A percentile compares a stretch with the other conserved stretches of the same genome.
phyloP scores from a whole-genome alignment of 2,113 vertebrate species.

The Pyxicephalus adspersus region DNA sequence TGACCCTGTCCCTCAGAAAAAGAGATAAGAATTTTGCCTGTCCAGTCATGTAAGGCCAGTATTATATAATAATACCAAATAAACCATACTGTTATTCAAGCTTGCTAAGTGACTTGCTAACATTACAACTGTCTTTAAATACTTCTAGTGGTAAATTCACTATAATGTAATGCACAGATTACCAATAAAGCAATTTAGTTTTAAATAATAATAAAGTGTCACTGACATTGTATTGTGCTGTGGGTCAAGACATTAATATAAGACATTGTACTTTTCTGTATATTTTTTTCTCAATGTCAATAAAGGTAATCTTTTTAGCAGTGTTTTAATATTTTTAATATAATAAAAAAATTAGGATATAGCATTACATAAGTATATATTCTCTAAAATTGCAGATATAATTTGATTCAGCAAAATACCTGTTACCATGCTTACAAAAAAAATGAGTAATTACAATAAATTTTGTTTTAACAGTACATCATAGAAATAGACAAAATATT shows the following conservation, averaged over 20 bases:
- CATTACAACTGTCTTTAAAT: background rate
- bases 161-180: background rate
- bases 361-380: constrained; percentile 67
- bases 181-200: background rate
- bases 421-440: constrained; percentile 81
- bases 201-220: background rate
- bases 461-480: constrained; percentile 80
- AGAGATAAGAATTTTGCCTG: too few relatives aligned
- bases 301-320: constrained; percentile 43
- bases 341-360: constrained; percentile 73
- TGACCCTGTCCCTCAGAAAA: too few relatives aligned
- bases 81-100: background rate
- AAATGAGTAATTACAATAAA: constrained; percentile 73
- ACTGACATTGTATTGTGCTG: background rate
- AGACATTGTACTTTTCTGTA: too few relatives aligned
- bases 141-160: background rate
- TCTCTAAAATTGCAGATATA: constrained; percentile 66
- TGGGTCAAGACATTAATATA: background rate
- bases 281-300: background rate
- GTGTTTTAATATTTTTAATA: constrained; percentile 69
- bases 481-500: constrained; percentile 74
- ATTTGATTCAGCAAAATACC: constrained; percentile 65
- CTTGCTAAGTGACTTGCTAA: background rate
- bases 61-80: background rate
- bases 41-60: background rate